Conservation (phyloP, 1,140 invertebrate species). For the Lasioglossum albipes region DNA sequence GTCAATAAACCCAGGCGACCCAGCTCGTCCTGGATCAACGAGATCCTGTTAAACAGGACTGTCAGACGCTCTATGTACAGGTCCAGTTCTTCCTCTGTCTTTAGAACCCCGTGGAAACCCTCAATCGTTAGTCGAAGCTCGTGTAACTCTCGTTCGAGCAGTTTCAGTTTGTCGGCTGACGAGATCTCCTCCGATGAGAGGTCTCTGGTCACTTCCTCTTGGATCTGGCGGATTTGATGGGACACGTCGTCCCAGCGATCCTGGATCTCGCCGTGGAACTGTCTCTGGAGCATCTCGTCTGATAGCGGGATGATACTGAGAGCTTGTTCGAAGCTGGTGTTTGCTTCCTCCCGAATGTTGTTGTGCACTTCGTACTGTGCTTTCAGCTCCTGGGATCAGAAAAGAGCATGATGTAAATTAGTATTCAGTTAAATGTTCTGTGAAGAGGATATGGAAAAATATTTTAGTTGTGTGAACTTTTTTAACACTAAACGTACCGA, state of each 20-base stretch:
- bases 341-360: constrained; percentile 86
- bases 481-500: too few species aligned
- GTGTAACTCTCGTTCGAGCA: constrained; percentile 87
- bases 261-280: constrained; percentile 87
- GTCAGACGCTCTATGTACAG: constrained; percentile 89
- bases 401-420: too few species aligned
- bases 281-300: constrained; percentile 89
- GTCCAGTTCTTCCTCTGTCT: constrained; percentile 89
- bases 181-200: constrained; percentile 86
- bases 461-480: too few species aligned
- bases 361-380: constrained; percentile 93
- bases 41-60: constrained; percentile 86
- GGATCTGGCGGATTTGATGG: constrained; percentile 83
- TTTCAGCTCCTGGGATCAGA: constrained; percentile 85
- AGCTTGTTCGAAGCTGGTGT: constrained; percentile 87
- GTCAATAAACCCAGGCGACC: constrained; percentile 86
- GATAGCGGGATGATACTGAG: constrained; percentile 88
- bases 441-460: too few species aligned
- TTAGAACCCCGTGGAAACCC: constrained; percentile 87
- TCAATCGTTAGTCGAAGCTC: constrained; percentile 85
- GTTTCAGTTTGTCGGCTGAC: constrained; percentile 85
- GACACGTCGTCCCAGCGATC: constrained; percentile 87
- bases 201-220: constrained; percentile 84
- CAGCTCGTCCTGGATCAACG: constrained; percentile 88
- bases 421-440: too few species aligned